phyloP scores from a whole-genome alignment of 2,113 vertebrate genomes.

The Callipepla californica region DNA sequence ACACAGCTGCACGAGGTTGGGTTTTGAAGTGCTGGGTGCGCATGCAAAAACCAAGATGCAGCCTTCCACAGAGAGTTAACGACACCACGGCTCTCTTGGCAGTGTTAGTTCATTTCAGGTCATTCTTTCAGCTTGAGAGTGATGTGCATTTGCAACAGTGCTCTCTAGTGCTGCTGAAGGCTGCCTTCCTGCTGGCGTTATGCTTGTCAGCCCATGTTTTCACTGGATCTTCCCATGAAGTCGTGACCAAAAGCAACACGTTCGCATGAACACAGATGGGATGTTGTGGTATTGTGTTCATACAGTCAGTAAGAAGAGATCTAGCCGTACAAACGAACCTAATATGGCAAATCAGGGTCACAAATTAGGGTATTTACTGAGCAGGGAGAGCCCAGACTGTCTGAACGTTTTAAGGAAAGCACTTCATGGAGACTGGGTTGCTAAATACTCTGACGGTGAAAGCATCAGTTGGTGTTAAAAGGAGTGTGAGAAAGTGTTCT shows the following conservation, averaged over 20 bases:
- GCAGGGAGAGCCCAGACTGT: neutral
- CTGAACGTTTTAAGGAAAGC: neutral
- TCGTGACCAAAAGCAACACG: neutral
- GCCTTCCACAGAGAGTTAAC: neutral
- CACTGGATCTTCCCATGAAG: slow-evolving; percentile 1
- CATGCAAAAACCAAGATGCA: slow-evolving; percentile 64
- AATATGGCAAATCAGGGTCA: neutral
- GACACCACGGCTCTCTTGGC: neutral
- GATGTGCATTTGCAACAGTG: slow-evolving; percentile 7
- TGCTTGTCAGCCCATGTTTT: neutral
- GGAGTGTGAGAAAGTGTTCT: neutral
- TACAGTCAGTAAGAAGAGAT: neutral
- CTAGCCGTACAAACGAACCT: neutral
- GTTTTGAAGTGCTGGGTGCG: slow-evolving; percentile 47
- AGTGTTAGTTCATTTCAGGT: slow-evolving; percentile 26
- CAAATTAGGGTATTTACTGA: neutral
- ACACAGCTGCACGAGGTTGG: slow-evolving; percentile 35
- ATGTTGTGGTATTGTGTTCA: neutral
- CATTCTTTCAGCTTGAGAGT: slow-evolving; percentile 11
- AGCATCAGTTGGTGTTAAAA: neutral
- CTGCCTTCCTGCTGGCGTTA: neutral
- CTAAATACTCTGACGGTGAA: neutral
- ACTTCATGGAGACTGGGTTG: neutral
- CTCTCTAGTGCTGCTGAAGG: neutral
- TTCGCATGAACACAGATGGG: neutral